Base-by-base conservation (phyloP, 2,888 invertebrate species). In the Pyrochroa serraticornis region DNA sequence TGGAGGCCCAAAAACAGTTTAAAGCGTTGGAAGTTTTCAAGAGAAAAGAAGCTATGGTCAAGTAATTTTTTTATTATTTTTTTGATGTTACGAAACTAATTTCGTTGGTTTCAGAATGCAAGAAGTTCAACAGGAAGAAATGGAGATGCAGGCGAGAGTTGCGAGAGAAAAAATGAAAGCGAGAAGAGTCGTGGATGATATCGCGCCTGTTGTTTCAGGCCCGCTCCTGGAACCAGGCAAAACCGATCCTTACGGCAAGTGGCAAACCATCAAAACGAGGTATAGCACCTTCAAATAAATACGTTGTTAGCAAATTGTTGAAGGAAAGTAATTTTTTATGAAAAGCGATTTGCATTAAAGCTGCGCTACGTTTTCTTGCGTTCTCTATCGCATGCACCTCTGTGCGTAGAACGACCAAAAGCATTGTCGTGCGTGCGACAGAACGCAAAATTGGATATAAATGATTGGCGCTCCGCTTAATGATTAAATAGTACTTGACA, bases 211-310 rank as follows among this genome's bases (percentile, higher is more conserved):
- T 3, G 79, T 78, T 39, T 74, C 78, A 63, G 80, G 79, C 49
- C 82, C 83, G 44, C 79, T 84, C 64, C 85, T 88, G 37, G 87
- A 88, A 1, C 84, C 86, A 0, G 83, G 84, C 22, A 83, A 82
- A 57, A 82, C 82, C 0, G 85, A 87, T 62, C 89, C 91, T 0
- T 92, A 90, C 71, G 92, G 92, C 5, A 80, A 84, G n/a, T 93
- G 92, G 92, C 83, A 85, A 69, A 82, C 86, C 5, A 85, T 92
- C 6, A 82, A 84, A 58, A 80, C 81, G 64, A 81, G 81, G 89
- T 89, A 81, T n/a, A n/a, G n/a, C n/a, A n/a, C n/a, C n/a, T n/a
- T n/a, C n/a, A n/a, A n/a, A n/a, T n/a, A n/a, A n/a, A n/a, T n/a
- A n/a, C n/a, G n/a, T n/a, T 75, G 81, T 77, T 52, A 41, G 41